Percentiles rank a stretch among this genome's conserved stretches.
These are phyloP conservation scores for Arctopsyche grandis DNA, from an alignment of 1,140 invertebrate species.

Conservation along the genomic window DNA sequence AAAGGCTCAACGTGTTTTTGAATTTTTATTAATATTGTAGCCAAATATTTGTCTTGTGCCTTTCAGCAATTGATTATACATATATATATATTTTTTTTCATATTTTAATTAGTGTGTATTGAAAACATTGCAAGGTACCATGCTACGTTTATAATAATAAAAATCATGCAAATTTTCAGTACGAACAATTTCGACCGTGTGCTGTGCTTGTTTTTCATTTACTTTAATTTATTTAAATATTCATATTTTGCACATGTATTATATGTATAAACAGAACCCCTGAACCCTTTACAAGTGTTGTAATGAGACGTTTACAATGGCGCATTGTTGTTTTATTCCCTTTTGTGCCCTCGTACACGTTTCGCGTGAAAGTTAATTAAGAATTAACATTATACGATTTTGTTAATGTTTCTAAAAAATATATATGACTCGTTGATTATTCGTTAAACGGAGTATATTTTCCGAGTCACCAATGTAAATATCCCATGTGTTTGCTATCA, in stretches of 20 bases:
- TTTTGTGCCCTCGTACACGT: too few species aligned
- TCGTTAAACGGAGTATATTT: conserved; percentile 22
- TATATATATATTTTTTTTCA: neutral
- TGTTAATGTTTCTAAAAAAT: too few species aligned
- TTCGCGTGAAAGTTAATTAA: too few species aligned
- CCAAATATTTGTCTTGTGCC: conserved; percentile 38
- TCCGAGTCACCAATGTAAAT: neutral
- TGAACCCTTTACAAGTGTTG: too few species aligned
- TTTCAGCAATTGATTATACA: conserved; percentile 48
- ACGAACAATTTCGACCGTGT: neutral
- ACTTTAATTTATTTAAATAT: neutral
- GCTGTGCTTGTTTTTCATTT: neutral
- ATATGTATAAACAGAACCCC: neutral
- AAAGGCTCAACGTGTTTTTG: conserved; percentile 46
- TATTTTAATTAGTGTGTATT: neutral
- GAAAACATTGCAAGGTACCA: conserved; percentile 41
- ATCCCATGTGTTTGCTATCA: conserved; percentile 8
- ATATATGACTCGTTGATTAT: too few species aligned
- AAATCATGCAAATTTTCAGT: conserved; percentile 40
- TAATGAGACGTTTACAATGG: too few species aligned
- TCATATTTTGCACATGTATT: neutral
- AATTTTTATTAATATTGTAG: conserved; percentile 1
- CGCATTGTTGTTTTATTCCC: too few species aligned
- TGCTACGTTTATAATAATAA: conserved; percentile 42
- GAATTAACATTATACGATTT: too few species aligned